These are phyloP conservation scores for Drosophila parvula DNA, from an alignment of 1,140 invertebrate genomes.

Conservation along the genomic window DNA sequence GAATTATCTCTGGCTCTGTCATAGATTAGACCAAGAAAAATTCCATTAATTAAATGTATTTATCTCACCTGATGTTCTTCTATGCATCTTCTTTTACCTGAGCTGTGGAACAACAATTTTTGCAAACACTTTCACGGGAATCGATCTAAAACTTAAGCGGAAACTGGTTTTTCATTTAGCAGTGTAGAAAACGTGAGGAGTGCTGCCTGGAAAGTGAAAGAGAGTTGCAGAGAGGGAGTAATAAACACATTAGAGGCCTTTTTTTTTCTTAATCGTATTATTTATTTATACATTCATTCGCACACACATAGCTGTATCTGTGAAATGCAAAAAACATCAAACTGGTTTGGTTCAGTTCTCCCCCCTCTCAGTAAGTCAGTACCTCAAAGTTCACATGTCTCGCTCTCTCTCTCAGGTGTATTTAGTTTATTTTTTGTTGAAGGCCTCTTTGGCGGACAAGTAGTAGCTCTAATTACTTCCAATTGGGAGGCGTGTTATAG, in stretches of 20 bases:
- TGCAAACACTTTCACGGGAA: constrained; percentile 3
- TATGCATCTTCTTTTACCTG: background rate
- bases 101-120: background rate
- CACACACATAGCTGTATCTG: constrained; percentile 7
- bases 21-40: background rate
- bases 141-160: background rate
- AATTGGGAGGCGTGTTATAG: constrained; percentile 35
- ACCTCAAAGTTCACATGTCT: constrained; percentile 14
- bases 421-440: constrained; percentile 42
- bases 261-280: constrained; percentile 30
- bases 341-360: constrained; percentile 28
- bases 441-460: constrained; percentile 32
- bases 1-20: constrained; percentile 4
- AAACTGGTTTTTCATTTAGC: constrained; percentile 34
- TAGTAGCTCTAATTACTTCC: constrained; percentile 41
- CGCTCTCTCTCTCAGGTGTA: constrained; percentile 16
- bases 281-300: constrained; percentile 6
- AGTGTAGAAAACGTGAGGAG: constrained; percentile 1
- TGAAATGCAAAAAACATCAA: constrained; percentile 41
- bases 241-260: constrained; percentile 59
- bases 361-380: background rate
- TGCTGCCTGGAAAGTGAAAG: constrained; percentile 16
- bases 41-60: background rate
- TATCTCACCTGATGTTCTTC: background rate
- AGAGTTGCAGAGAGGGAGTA: constrained; percentile 32